These are phyloP conservation scores for Siniperca scherzeri DNA, from an alignment of 2,797 vertebrate species.

Conservation along the genomic window DNA sequence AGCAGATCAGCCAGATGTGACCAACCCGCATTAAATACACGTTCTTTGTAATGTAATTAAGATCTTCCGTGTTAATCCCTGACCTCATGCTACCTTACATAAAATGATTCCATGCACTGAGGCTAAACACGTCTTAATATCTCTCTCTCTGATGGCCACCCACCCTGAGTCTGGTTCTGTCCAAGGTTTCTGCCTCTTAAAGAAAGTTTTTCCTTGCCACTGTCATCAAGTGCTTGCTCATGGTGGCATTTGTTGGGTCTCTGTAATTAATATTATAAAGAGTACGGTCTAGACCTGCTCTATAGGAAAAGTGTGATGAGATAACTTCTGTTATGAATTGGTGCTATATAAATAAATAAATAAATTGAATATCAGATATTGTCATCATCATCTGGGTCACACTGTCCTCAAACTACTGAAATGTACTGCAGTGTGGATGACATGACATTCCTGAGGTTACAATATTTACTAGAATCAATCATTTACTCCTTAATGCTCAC, in stretches of 20 bases:
- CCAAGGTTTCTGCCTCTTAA: too few species aligned
- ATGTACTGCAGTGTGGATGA: not conserved
- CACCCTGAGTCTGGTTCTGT: too few species aligned
- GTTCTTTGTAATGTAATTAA: not conserved
- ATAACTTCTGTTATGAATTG: too few species aligned
- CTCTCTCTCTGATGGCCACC: too few species aligned
- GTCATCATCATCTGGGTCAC: not conserved
- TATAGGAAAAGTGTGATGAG: too few species aligned
- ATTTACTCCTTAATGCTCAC: slow-evolving; percentile 16
- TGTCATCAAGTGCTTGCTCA: too few species aligned
- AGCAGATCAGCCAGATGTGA: not conserved
- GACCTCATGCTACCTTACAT: not conserved
- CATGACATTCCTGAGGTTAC: not conserved
- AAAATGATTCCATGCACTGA: not conserved
- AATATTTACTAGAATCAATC: slow-evolving; percentile 15
- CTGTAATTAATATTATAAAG: too few species aligned
- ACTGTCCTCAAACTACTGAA: not conserved
- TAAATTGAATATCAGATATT: not conserved
- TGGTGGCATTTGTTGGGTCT: too few species aligned
- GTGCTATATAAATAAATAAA: too few species aligned
- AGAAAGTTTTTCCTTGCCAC: too few species aligned
- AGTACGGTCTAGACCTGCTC: too few species aligned
- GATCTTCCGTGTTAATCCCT: not conserved
- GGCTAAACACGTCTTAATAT: not conserved
- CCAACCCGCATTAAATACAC: not conserved